Evolutionary conservation across 64 coral and sea anemone genomes (phyloP).

Genomic region (Dendronephthya gigantea): DNA sequence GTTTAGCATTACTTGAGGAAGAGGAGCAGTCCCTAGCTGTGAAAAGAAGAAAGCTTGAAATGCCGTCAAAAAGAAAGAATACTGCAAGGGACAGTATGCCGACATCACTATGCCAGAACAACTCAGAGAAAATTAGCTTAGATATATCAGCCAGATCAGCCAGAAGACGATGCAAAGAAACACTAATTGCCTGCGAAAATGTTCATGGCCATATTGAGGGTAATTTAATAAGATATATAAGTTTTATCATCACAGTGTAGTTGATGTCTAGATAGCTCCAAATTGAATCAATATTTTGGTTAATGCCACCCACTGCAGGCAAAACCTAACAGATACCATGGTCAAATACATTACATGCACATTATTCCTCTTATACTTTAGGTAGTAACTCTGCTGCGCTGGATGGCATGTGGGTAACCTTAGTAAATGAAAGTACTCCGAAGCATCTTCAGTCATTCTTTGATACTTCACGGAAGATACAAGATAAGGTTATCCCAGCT

Average conservation of each 20-base stretch:
- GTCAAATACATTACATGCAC: too few relatives aligned
- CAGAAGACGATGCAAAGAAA: background rate
- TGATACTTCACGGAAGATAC: background rate
- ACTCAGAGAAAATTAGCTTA: background rate
- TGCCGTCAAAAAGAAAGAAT: background rate
- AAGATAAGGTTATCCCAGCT: background rate
- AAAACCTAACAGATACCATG: too few relatives aligned
- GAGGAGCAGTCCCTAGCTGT: background rate
- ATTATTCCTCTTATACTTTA: too few relatives aligned
- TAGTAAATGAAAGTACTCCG: background rate
- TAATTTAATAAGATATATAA: background rate
- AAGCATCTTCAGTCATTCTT: background rate
- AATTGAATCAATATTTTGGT: too few relatives aligned
- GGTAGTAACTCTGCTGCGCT: background rate
- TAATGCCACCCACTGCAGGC: too few relatives aligned
- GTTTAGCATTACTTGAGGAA: background rate
- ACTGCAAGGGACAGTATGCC: background rate
- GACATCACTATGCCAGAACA: background rate
- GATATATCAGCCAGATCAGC: background rate
- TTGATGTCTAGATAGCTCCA: too few relatives aligned
- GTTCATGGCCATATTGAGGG: background rate
- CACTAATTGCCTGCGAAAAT: background rate
- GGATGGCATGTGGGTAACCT: background rate
- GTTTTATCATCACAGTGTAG: too few relatives aligned
- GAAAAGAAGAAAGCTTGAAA: background rate